Evolutionary conservation across 2,797 vertebrate species (phyloP).

Genomic region (Mareca penelope): DNA sequence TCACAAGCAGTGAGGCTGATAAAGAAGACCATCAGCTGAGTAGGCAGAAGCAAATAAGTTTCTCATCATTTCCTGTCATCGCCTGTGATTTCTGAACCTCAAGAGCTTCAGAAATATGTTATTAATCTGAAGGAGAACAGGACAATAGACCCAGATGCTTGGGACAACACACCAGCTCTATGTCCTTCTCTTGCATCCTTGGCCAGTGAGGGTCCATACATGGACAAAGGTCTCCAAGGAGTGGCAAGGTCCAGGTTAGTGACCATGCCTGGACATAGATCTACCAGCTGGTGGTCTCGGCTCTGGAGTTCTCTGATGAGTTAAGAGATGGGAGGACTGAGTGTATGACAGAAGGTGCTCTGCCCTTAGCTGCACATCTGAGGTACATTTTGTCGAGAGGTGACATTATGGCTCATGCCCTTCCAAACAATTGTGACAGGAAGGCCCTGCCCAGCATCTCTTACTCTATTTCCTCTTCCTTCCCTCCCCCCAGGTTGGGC

Average conservation of each 20-base stretch:
- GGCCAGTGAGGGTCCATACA: neutral
- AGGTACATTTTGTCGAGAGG: neutral
- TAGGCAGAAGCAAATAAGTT: neutral
- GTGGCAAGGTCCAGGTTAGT: neutral
- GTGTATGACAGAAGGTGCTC: neutral
- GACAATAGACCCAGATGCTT: neutral
- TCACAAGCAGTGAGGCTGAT: neutral
- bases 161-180: accelerated
- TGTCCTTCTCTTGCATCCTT: neutral
- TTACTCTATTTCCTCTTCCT: neutral
- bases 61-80: neutral
- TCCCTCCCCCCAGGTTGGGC: neutral
- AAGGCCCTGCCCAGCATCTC: constrained; percentile 32
- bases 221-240: neutral
- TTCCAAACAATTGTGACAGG: neutral
- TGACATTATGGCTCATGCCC: neutral
- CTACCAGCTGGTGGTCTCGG: neutral
- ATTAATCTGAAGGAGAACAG: neutral
- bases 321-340: neutral
- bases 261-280: neutral
- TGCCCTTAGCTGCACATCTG: neutral
- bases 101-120: neutral
- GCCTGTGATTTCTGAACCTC: neutral
- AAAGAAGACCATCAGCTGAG: neutral
- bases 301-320: neutral